Evolutionary conservation across 1,140 invertebrate genomes (phyloP), one percentile per base, ranked within the genome.

Genomic region (Orussus abietinus): DNA sequence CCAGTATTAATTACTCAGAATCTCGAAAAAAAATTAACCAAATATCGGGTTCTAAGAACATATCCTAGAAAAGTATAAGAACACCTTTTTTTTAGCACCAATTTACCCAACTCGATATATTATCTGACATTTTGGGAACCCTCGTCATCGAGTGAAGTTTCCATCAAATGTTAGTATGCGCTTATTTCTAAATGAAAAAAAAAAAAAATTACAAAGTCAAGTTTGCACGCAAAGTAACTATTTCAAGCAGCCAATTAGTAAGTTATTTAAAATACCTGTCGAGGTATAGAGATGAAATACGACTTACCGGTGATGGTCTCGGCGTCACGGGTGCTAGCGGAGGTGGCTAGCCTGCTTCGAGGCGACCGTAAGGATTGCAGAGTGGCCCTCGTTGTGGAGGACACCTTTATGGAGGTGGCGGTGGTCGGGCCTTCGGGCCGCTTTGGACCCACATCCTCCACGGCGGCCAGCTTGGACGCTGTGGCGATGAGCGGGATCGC

Each of bases 401-500:
- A 70, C 22, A 70, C 59, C 51, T 55, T 72, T 22, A 62, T 51
- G 49, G 59, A 53, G 44, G 57, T 49, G 55, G 62, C 33, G 35
- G 57, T 52, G 34, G 62, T 51, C 47, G 51, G 46, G 40, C 35
- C 51, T 62, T 67, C 74, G 67, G 75, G 67, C 61, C 71, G 61
- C 56, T 70, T 68, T 57, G 72, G 74, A 70, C 69, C 69, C 66
- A 66, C 69, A 72, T 75, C 72, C 59, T 76, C 72, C 63, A 75
- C 67, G 75, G 74, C 70, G 70, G 76, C 76, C 76, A 78, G 76
- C 57, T 78, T 78, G 69, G 59, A 72, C 59, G 55, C 66, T 69
- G 57, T 63, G 65, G 69, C 69, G 70, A 72, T 61, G 59, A 68
- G 53, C 42, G 54, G 53, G 59, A 65, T 69, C 69, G 70, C 63